A percentile compares a stretch with the other conserved stretches of the same genome.
Evolutionary conservation across 2,888 invertebrate genomes (phyloP).

Genomic region (Zele albiditarsus): DNA sequence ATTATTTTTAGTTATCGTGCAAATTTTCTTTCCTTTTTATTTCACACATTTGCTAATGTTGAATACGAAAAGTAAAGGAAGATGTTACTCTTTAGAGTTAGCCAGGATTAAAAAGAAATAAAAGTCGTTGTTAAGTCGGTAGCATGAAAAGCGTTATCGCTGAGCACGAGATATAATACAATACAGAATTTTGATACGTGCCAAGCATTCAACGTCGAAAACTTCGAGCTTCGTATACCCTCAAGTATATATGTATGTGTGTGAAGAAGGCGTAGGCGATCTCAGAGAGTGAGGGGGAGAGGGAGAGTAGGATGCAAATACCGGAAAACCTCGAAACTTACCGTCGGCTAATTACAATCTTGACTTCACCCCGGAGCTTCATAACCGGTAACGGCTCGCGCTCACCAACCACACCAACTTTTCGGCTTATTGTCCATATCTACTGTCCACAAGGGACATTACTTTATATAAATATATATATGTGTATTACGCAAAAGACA

Average conservation of each 20-base stretch:
- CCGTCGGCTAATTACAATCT: constrained; percentile 71
- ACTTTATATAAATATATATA: constrained; percentile 24
- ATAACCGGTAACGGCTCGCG: constrained; percentile 66
- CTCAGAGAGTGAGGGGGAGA: constrained; percentile 24
- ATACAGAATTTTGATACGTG: constrained; percentile 69
- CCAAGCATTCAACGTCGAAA: constrained; percentile 56
- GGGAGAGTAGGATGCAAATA: constrained; percentile 62
- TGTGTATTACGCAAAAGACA: neutral
- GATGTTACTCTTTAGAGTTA: neutral
- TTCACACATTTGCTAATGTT: too few species aligned
- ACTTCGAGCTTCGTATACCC: constrained; percentile 48
- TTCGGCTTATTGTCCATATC: constrained; percentile 70
- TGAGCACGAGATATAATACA: constrained; percentile 48
- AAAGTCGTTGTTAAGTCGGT: constrained; percentile 42
- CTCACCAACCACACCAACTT: constrained; percentile 64
- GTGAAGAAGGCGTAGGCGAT: constrained; percentile 20
- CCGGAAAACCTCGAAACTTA: constrained; percentile 67
- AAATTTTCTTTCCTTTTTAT: neutral
- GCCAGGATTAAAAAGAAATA: constrained; percentile 9
- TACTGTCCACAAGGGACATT: constrained; percentile 67
- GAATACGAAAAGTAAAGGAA: neutral
- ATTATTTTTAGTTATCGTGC: neutral
- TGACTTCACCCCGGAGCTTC: constrained; percentile 70
- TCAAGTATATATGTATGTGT: constrained; percentile 35
- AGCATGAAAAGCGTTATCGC: constrained; percentile 43